These are phyloP conservation scores for Atta texana DNA, from an alignment of 1,140 invertebrate genomes.

Conservation along the genomic window DNA sequence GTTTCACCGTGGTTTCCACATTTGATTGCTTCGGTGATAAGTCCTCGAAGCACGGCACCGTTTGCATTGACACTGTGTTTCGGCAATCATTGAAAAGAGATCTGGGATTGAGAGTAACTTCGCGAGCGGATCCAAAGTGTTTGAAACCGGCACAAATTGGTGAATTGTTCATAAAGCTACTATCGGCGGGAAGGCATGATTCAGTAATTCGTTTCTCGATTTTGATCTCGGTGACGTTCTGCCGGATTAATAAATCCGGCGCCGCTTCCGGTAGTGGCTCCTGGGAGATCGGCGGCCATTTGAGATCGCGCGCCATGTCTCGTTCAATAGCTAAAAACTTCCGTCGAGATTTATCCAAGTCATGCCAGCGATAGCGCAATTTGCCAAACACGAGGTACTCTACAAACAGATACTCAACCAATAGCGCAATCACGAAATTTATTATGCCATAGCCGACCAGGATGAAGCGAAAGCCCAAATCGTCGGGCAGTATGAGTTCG, in stretches of 20 bases:
- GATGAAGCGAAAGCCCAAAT: constrained; percentile 83
- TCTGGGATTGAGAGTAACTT: constrained; percentile 83
- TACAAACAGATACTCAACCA: constrained; percentile 88
- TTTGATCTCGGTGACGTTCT: constrained; percentile 84
- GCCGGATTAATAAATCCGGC: constrained; percentile 80
- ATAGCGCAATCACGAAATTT: constrained; percentile 87
- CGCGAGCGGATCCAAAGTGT: constrained; percentile 81
- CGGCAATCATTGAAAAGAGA: constrained; percentile 81
- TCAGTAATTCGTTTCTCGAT: constrained; percentile 82
- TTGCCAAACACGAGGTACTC: constrained; percentile 88
- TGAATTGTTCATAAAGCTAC: constrained; percentile 72
- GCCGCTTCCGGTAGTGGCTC: constrained; percentile 82
- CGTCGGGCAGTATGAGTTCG: constrained; percentile 83
- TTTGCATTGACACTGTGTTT: constrained; percentile 83
- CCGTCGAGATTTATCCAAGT: constrained; percentile 88
- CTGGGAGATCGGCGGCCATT: constrained; percentile 88
- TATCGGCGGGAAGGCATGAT: constrained; percentile 57
- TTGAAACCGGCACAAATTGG: constrained; percentile 67
- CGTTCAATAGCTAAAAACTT: constrained; percentile 88
- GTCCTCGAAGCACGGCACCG: constrained; percentile 81
- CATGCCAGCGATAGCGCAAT: constrained; percentile 86
- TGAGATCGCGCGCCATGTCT: constrained; percentile 86
- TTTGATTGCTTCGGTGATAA: constrained; percentile 47
- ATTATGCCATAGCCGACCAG: constrained; percentile 86
- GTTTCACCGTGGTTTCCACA: constrained; percentile 70